Base-by-base conservation (phyloP, 2,888 invertebrate species). In the Lutraria lutraria region DNA sequence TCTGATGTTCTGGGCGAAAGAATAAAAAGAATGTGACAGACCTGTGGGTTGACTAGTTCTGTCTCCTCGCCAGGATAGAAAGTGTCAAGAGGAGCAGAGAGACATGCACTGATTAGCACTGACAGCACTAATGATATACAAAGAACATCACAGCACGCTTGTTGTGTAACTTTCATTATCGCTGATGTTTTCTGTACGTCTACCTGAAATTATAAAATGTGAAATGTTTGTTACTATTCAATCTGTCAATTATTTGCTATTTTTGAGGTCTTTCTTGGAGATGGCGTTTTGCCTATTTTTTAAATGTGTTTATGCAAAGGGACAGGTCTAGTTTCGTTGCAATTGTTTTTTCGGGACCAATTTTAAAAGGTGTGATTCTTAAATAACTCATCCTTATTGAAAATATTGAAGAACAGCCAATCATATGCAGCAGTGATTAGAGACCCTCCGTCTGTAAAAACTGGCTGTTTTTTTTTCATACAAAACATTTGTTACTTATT, bases 61-160 rank as follows among this genome's bases (percentile, higher is more conserved):
- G 84, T 83, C 34, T 91, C 89, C 16, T 89, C 89, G 54, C 87
- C 83, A 0, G 79, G 88, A 68, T 88, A 91, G 54, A 87, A 91
- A 25, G 89, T 29, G 80, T 89, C 91, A 25, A 91, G 34, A 16
- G 91, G 91, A 8, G 89, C 91, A 12, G 89, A 86, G 21, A 87
- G 25, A 60, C 89, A 91, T 52, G 83, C 79, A 68, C 86, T 85
- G 72, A 89, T 31, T 19, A 91, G 52, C 25, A 79, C 86, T 2
- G 89, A 83, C n/a, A 87, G 31, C 25, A 63, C 60, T 21, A 88
- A 54, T n/a, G 81, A 16, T 19, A 81, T 34, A n/a, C 43, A 83
- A 16, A 89, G 21, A 12, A 86, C 60, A 34, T 86, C 63, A 56
- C 86, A 83, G 72, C 82, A 88, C 13, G 76, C 68, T 79, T 68